Evolutionary conservation across 2,797 vertebrate genomes (phyloP).

Genomic region (Pantherophis alleghaniensis): DNA sequence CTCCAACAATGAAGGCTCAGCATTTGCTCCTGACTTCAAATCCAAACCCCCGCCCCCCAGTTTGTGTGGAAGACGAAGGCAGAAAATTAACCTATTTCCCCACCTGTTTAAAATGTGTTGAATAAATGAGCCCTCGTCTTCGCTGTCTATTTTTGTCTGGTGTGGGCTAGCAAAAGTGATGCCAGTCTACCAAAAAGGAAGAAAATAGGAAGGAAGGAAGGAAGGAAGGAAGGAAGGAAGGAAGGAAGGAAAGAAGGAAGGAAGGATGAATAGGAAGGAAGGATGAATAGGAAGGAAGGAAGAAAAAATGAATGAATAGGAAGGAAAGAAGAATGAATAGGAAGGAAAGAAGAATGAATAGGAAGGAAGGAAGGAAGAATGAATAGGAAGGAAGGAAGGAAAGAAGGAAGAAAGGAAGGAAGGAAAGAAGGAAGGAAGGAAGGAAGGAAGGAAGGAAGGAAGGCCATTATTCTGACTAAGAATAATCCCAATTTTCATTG

Average conservation of each 20-base stretch:
- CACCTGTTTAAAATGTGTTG: not conserved
- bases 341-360: too few species aligned
- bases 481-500: not conserved
- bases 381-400: not conserved
- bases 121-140: not conserved
- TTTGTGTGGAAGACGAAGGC: not conserved
- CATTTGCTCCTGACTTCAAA: not conserved
- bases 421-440: too few species aligned
- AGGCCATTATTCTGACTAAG: not conserved
- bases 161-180: not conserved
- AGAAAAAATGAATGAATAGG: too few species aligned
- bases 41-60: not conserved
- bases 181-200: not conserved
- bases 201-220: too few species aligned
- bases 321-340: too few species aligned
- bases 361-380: not conserved
- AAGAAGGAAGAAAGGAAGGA: too few species aligned
- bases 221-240: too few species aligned
- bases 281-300: too few species aligned
- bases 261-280: too few species aligned
- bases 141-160: not conserved
- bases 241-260: too few species aligned
- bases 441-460: too few species aligned
- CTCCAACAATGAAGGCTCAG: not conserved
- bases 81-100: constrained; percentile 15